A percentile compares a stretch with the other conserved stretches of the same genome.
Evolutionary conservation across 2,797 vertebrate species (phyloP).

Genomic region (Eurystomus glaucurus): DNA sequence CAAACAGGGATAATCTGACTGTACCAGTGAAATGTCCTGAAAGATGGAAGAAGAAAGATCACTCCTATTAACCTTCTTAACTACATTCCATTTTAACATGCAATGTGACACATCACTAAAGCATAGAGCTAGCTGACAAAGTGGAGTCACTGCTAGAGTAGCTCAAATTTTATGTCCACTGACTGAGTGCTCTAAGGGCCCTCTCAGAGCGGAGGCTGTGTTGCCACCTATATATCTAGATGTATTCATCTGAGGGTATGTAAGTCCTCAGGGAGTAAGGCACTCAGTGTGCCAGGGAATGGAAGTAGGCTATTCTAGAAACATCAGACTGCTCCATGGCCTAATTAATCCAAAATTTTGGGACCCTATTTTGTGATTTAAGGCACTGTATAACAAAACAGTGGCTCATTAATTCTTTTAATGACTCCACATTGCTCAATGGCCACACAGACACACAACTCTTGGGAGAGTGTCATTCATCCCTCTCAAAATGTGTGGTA

Average conservation of each 20-base stretch:
- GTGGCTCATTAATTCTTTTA: background rate
- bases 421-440: background rate
- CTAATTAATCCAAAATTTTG: background rate
- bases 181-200: background rate
- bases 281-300: rapidly evolving
- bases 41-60: background rate
- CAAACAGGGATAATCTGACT: background rate
- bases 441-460: background rate
- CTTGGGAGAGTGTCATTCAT: rapidly evolving
- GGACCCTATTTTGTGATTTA: background rate
- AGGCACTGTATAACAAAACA: background rate
- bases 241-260: background rate
- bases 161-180: background rate
- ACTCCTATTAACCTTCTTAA: background rate
- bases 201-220: background rate
- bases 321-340: rapidly evolving
- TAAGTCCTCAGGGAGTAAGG: background rate
- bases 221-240: background rate
- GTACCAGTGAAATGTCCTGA: background rate
- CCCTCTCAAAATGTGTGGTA: rapidly evolving
- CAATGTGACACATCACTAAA: background rate
- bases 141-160: background rate
- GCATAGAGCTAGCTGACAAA: background rate
- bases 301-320: background rate
- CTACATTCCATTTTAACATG: background rate